phyloP scores from a whole-genome alignment of 2,888 invertebrate species.

The Ectropis crepuscularia region DNA sequence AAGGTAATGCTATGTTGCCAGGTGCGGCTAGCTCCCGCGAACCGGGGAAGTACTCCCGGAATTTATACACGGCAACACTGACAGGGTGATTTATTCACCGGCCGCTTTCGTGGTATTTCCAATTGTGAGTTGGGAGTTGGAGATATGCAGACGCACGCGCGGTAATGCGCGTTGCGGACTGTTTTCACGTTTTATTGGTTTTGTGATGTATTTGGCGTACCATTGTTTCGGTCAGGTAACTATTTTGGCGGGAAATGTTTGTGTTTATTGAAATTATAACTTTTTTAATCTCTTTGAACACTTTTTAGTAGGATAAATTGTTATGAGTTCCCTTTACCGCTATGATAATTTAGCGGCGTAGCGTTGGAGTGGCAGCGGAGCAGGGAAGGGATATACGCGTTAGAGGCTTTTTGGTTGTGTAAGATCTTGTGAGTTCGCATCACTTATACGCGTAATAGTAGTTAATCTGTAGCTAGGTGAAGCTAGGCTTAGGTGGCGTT shows the following conservation, averaged over 20 bases:
- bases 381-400: no score
- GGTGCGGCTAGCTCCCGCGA: slow-evolving; percentile 74
- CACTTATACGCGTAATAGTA: no score
- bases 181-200: slow-evolving; percentile 74
- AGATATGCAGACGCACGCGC: slow-evolving; percentile 69
- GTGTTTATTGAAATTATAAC: background rate
- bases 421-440: no score
- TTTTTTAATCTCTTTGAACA: no score
- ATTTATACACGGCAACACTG: slow-evolving; percentile 77
- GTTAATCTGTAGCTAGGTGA: no score
- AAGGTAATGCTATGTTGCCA: slow-evolving; percentile 73
- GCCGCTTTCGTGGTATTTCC: slow-evolving; percentile 52
- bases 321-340: no score
- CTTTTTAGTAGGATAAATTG: no score
- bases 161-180: slow-evolving; percentile 60
- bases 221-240: slow-evolving; percentile 38
- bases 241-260: background rate
- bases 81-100: slow-evolving; percentile 78
- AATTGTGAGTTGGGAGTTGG: slow-evolving; percentile 49
- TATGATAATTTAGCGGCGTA: no score
- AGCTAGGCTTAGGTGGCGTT: no score
- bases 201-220: slow-evolving; percentile 51
- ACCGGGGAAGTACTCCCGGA: slow-evolving; percentile 14
- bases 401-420: no score
- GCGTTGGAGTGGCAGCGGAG: no score